Conservation (phyloP, 2,113 vertebrate genomes). For the Aspiorhynchus laticeps region DNA sequence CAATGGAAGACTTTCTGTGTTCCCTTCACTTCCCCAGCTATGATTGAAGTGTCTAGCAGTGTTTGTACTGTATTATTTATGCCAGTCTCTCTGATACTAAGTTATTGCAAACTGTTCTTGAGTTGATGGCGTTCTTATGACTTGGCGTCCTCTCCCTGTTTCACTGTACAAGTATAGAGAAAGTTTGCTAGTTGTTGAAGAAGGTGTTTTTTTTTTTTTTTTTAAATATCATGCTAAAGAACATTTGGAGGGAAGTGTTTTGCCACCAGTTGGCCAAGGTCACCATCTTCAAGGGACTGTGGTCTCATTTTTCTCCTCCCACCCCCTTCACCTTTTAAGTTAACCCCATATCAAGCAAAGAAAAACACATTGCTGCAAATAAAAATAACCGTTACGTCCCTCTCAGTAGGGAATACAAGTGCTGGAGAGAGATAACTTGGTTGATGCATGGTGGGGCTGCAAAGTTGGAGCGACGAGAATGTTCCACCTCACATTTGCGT, state of each 20-base stretch:
- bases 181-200: background rate
- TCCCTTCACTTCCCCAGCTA: background rate
- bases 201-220: background rate
- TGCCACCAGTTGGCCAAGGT: conserved; percentile 15
- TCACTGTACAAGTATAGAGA: conserved; percentile 26
- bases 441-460: conserved; percentile 16
- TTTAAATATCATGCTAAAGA: background rate
- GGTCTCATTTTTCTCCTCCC: conserved; percentile 27
- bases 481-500: conserved; percentile 59
- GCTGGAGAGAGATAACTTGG: conserved; percentile 67
- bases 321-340: conserved; percentile 26
- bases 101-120: conserved; percentile 39
- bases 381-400: conserved; percentile 58
- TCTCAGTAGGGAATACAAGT: conserved; percentile 61
- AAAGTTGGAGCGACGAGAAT: conserved; percentile 34
- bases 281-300: background rate
- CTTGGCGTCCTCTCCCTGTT: conserved; percentile 45
- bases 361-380: conserved; percentile 38
- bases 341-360: conserved; percentile 29
- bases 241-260: background rate
- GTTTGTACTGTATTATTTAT: conserved; percentile 64
- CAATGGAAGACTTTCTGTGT: background rate
- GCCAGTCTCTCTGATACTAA: conserved; percentile 16
- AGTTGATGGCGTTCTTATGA: conserved; percentile 52
- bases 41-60: conserved; percentile 50